Evolutionary conservation across 2,888 invertebrate species (phyloP).

Genomic region (Eupithecia insigniata): DNA sequence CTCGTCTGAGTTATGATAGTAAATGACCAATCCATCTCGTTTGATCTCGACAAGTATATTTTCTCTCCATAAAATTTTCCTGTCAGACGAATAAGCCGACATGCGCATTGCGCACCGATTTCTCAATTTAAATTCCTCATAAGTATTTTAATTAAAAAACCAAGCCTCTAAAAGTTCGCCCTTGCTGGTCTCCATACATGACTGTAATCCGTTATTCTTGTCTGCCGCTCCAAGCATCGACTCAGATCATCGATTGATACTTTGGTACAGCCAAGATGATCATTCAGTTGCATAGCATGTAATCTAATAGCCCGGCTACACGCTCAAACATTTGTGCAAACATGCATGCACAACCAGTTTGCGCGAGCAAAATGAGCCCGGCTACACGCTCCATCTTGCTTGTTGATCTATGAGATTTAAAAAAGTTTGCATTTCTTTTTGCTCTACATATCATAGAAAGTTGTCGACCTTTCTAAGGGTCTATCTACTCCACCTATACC

Average conservation of each 20-base stretch:
- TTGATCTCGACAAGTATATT: not conserved
- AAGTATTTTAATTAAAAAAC: not conserved
- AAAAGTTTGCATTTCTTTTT: not conserved
- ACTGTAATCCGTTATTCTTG: not conserved
- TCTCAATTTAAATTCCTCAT: not conserved
- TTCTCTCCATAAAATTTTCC: not conserved
- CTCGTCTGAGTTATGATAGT: not conserved
- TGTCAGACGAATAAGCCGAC: not conserved
- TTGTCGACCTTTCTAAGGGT: not conserved
- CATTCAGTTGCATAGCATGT: too few species aligned
- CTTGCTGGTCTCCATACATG: not conserved
- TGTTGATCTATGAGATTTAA: too few species aligned
- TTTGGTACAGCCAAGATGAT: not conserved
- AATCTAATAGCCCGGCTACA: too few species aligned
- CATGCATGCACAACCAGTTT: too few species aligned
- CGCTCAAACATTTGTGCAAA: too few species aligned
- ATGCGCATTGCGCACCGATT: not conserved
- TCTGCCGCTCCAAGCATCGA: not conserved
- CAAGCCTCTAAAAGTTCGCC: not conserved
- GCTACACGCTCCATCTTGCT: too few species aligned
- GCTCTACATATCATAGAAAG: not conserved
- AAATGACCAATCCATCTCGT: not conserved
- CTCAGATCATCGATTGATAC: not conserved
- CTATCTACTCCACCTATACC: not conserved
- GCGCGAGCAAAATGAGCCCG: too few species aligned